These are phyloP conservation scores for Drosophila truncata DNA, from an alignment of 1,140 invertebrate genomes.

Conservation along the genomic window DNA sequence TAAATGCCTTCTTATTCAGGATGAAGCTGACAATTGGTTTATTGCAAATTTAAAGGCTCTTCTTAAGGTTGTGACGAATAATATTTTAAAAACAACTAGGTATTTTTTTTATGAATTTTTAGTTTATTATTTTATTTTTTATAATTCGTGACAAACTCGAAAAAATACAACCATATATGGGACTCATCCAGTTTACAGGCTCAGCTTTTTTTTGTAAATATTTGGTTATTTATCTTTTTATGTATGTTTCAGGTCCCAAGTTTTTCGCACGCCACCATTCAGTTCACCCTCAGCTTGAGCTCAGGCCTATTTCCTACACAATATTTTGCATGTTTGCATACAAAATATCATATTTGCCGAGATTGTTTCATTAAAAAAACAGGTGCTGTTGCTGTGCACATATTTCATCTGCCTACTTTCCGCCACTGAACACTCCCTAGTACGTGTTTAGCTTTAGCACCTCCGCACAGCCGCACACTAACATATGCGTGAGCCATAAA, in stretches of 20 bases:
- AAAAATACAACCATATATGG: constrained; percentile 1
- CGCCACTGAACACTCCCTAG: constrained; percentile 28
- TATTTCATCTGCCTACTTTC: constrained; percentile 49
- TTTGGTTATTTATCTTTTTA: constrained; percentile 79
- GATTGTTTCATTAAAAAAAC: constrained; percentile 82
- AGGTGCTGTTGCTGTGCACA: constrained; percentile 58
- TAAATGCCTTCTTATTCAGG: constrained; percentile 63
- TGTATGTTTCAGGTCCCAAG: constrained; percentile 52
- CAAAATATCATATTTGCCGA: constrained; percentile 83
- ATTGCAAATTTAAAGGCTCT: constrained; percentile 40
- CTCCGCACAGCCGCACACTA: constrained; percentile 39
- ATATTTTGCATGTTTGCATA: constrained; percentile 84
- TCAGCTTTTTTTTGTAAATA: constrained; percentile 77
- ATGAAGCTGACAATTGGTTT: constrained; percentile 65
- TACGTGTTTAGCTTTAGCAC: constrained; percentile 83
- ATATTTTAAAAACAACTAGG: not conserved
- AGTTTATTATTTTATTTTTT: not conserved
- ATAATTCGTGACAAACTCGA: not conserved
- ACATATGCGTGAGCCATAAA: constrained; percentile 79
- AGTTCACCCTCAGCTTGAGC: constrained; percentile 33
- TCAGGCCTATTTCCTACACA: constrained; percentile 62
- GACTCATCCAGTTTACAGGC: constrained; percentile 19
- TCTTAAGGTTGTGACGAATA: not conserved
- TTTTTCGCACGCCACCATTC: constrained; percentile 5
- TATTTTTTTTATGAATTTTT: not conserved